Evolutionary conservation across 2,888 invertebrate species (phyloP), one percentile per base, ranked within the genome.

Genomic region (Strigamia crassipes): DNA sequence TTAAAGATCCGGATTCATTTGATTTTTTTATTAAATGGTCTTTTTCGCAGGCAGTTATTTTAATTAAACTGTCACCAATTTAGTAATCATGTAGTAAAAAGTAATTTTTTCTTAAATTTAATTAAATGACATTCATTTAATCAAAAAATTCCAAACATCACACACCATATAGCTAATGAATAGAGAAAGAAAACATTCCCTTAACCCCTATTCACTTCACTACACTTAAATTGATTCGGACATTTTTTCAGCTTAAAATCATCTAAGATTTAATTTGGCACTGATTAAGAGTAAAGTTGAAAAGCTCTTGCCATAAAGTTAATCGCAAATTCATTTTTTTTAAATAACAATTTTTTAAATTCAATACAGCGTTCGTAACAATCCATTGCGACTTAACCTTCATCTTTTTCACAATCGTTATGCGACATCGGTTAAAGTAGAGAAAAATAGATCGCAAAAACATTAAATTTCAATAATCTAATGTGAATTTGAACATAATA

Each of bases 61-160:
- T 73, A 73, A 73, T 73, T 73, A 73, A 73, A 73, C 31, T 9
- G 13, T 73, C 73, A 27, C 61, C 9, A 12, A 73, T 27, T 73
- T n/a, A 8, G 31, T 31, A 31, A 12, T 27, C 27, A 23, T 51
- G 13, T n/a, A n/a, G n/a, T n/a, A n/a, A 15, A 51, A n/a, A n/a
- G 42, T 10, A n/a, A n/a, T 46, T 15, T 9, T 18, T 56, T 56
- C 18, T 56, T 18, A 18, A 51, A 66, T 66, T 66, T 66, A 66
- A 66, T 66, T 66, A 66, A 23, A 66, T 66, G 66, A 27, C 66
- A 66, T 66, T 23, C 66, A 15, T 66, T 66, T 73, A 9, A 9
- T 15, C 10, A 31, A 27, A 61, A 73, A 73, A 73, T 73, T 73
- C 73, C 73, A 31, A 15, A 15, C 73, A 73, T 73, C 27, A 23